Conservation (phyloP, 2,797 vertebrate genomes). For the Sebastes oblongus region DNA sequence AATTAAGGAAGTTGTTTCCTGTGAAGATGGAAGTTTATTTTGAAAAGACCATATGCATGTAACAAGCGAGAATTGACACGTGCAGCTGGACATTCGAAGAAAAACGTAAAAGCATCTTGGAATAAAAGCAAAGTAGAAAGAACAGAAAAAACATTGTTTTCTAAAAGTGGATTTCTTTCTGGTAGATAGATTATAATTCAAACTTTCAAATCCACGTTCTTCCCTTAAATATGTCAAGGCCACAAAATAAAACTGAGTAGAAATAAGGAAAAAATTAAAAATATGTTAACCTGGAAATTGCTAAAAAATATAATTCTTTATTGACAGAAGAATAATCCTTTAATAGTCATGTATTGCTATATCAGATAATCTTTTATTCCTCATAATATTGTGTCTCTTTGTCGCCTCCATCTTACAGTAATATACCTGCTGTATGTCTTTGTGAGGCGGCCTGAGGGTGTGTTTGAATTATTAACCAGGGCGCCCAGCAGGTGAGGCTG, state of each 20-base stretch:
- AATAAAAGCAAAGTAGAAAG: not conserved
- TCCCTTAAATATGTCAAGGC: not conserved
- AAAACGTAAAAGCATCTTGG: not conserved
- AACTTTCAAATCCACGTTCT: not conserved
- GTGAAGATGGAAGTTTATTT: too few species aligned
- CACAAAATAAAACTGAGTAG: not conserved
- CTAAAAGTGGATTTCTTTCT: not conserved
- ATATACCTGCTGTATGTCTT: not conserved
- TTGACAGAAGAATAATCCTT: not conserved
- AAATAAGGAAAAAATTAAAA: not conserved
- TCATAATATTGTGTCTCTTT: not conserved
- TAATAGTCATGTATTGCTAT: not conserved
- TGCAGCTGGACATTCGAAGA: too few species aligned
- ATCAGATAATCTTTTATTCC: not conserved
- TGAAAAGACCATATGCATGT: too few species aligned
- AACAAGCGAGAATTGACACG: too few species aligned
- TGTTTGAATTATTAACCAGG: constrained; percentile 68
- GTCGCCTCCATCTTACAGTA: not conserved
- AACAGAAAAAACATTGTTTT: too few species aligned
- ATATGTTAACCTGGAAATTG: not conserved
- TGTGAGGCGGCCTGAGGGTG: constrained; percentile 24
- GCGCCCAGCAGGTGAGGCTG: constrained; percentile 45
- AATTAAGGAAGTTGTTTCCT: too few species aligned
- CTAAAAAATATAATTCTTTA: not conserved
- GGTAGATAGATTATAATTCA: not conserved